These are phyloP conservation scores for Poecilus cupreus DNA, from an alignment of 2,888 invertebrate genomes.

Conservation along the genomic window DNA sequence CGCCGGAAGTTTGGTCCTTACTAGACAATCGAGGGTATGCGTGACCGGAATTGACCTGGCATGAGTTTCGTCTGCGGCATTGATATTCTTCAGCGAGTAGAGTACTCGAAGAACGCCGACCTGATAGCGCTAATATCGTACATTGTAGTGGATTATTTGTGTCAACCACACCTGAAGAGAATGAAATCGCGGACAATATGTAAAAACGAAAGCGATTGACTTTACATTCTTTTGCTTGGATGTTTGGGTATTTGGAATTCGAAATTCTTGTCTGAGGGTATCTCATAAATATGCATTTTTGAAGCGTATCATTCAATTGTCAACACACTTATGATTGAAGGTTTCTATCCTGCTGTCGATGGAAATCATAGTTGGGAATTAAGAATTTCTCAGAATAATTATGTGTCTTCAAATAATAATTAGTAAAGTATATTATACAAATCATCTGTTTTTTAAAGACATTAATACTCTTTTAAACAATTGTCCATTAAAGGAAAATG, in stretches of 20 bases:
- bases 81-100: conserved; percentile 20
- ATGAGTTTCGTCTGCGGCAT: not conserved
- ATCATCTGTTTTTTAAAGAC: no score
- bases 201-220: conserved; percentile 51
- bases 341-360: no score
- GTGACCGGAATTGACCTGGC: conserved; percentile 56
- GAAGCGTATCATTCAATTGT: not conserved
- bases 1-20: conserved; percentile 50
- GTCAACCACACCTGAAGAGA: conserved; percentile 46
- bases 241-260: not conserved
- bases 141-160: conserved; percentile 5
- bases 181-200: conserved; percentile 25
- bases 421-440: no score
- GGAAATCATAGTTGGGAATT: no score
- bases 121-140: conserved; percentile 11
- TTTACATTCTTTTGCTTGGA: not conserved
- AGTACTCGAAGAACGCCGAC: not conserved
- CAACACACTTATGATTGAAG: no score
- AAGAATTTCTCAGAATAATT: no score
- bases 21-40: conserved; percentile 50
- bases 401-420: no score
- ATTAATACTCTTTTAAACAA: not conserved
- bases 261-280: conserved; percentile 7
- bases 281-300: conserved; percentile 23
- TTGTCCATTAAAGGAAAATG: conserved; percentile 14